Evolutionary conservation across 2,888 invertebrate genomes (phyloP), one percentile per base, ranked within the genome.

Genomic region (Eretmocerus hayati): DNA sequence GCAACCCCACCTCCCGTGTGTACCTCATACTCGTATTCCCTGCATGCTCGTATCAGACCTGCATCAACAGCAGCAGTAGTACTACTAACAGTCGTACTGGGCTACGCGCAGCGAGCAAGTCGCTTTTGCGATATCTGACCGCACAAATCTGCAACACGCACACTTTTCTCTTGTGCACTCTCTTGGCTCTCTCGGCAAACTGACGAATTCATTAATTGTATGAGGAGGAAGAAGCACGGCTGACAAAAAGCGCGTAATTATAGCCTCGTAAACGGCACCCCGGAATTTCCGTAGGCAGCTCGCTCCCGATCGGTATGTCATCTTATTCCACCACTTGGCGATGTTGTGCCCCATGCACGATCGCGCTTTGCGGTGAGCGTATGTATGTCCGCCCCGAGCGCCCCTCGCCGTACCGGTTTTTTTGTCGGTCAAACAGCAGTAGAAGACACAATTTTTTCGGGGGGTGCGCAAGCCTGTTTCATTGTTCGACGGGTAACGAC

Each of bases 141-240:
- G n/a, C 26, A 20, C 19, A 19, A 41, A 41, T 31, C 41, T 19
- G 19, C 36, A 26, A 6, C 26, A 11, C n/a, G n/a, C n/a, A n/a
- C n/a, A n/a, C n/a, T n/a, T n/a, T n/a, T n/a, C n/a, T n/a, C n/a
- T n/a, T n/a, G n/a, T n/a, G n/a, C n/a, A n/a, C n/a, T n/a, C n/a
- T n/a, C n/a, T n/a, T n/a, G n/a, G n/a, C n/a, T n/a, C n/a, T n/a
- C n/a, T n/a, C n/a, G n/a, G 35, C 35, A 18, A 18, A 19, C 26
- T 19, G 37, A 36, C 37, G 41, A 46, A 46, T 46, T 46, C 46
- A 33, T 46, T 46, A 42, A 42, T 42, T 23, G 42, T 23, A 19
- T 20, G 42, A 11, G 18, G 20, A 4, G 13, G 30, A 16, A 22
- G 26, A n/a, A 5, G 40, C 26, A 11, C 26, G 18, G 40, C n/a